Conservation (phyloP, 2,888 invertebrate genomes). For the Meta bourneti region DNA sequence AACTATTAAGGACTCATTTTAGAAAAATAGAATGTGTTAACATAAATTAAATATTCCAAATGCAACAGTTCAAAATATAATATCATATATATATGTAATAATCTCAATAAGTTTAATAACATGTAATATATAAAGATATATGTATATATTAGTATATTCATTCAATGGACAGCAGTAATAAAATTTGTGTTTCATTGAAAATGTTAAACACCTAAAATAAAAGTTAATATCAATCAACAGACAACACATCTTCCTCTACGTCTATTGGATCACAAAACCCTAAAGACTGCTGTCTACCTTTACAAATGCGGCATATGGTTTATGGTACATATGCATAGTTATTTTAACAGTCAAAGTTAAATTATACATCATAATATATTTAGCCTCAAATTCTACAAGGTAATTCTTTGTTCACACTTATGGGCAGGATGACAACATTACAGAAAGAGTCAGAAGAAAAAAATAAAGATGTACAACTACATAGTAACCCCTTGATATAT, state of each 20-base stretch:
- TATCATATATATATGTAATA: constrained; percentile 48
- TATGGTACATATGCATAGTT: too few species aligned
- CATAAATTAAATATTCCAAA: constrained; percentile 48
- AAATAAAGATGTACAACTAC: too few species aligned
- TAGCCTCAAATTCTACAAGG: too few species aligned
- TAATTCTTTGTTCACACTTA: too few species aligned
- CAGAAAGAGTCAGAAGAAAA: too few species aligned
- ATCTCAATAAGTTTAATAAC: constrained; percentile 52
- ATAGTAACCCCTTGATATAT: too few species aligned
- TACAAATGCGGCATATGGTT: background rate
- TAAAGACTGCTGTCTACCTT: background rate
- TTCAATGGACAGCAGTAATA: constrained; percentile 43
- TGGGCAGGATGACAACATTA: too few species aligned
- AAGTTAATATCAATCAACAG: background rate
- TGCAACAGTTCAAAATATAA: constrained; percentile 58
- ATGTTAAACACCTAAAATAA: constrained; percentile 30
- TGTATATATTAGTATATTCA: constrained; percentile 27
- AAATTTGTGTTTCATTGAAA: constrained; percentile 11
- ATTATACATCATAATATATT: too few species aligned
- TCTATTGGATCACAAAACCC: constrained; percentile 22
- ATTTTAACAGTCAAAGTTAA: too few species aligned
- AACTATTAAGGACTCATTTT: constrained; percentile 14
- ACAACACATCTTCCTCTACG: constrained; percentile 7
- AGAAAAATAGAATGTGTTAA: constrained; percentile 55
- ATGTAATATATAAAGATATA: constrained; percentile 64